Percentiles rank a stretch among this genome's conserved stretches.
Conservation (phyloP, 1,140 invertebrate species). For the Aporrectodea caliginosa region DNA sequence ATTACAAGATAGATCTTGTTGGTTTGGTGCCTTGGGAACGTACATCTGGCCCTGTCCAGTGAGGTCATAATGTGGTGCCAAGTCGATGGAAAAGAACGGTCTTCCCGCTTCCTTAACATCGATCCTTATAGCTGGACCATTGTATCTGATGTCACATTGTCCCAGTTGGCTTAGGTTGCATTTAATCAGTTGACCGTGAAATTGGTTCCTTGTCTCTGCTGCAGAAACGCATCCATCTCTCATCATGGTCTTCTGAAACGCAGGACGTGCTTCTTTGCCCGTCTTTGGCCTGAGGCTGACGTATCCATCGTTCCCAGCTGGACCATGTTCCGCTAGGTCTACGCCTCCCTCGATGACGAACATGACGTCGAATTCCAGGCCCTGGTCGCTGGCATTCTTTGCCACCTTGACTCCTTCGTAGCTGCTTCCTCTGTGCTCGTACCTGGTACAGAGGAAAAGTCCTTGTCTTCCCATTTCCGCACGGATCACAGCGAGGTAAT, state of each 20-base stretch:
- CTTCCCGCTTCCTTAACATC: background rate
- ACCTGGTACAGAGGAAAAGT: background rate
- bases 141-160: background rate
- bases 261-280: background rate
- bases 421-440: background rate
- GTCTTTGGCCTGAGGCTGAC: background rate
- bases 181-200: background rate
- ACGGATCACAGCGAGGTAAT: background rate
- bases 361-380: background rate
- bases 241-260: background rate
- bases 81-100: background rate
- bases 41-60: background rate
- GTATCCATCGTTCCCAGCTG: background rate
- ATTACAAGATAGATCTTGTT: background rate
- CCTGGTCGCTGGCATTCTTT: background rate
- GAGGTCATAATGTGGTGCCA: background rate
- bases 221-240: background rate
- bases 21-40: background rate
- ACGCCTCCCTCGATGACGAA: background rate
- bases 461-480: background rate
- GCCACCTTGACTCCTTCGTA: background rate
- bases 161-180: background rate
- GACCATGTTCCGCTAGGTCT: background rate
- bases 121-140: background rate
- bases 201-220: background rate